Evolutionary conservation across 1,140 invertebrate genomes (phyloP), one percentile per base, ranked within the genome.

Genomic region (Phortica variegata): DNA sequence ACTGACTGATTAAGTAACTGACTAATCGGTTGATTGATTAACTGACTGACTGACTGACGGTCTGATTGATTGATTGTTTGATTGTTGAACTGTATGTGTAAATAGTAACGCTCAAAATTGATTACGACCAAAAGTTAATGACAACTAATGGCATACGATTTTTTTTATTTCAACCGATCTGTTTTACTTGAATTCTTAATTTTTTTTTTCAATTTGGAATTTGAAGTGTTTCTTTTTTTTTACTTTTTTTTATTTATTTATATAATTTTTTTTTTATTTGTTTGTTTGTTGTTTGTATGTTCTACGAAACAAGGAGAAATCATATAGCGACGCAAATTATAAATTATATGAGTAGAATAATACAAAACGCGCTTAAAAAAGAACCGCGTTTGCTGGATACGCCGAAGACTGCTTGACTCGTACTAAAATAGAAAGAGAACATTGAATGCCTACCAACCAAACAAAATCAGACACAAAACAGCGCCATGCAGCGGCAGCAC

Each of bases 261-360:
- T 45, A 31, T 44, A 52, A 39, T 53, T 52, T 48, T 43, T 59
- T 45, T 39, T 29, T 42, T 18, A 7, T 6, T 18, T 40, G 7
- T 40, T 7, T 18, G 12, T 48, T 44, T 18, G 47, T 47, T 10
- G 12, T 53, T 44, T 37, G 42, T 65, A 49, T 61, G 55, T 68
- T 71, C 70, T 73, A 73, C 70, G 59, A 68, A 73, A 71, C 65
- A 73, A 71, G 62, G 65, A 71, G 58, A 73, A 73, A 73, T 73
- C 52, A 73, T 71, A 73, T 53, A 73, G 70, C 70, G 70, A 73
- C 70, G 70, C 70, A 73, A 73, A 73, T 72, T 70, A 73, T 73
- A 73, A 73, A 73, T 73, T 73, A 73, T 73, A 73, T 73, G 70
- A 73, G 70, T 73, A 73, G 70, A 73, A 73, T 73, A 73, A 73